Evolutionary conservation across 2,888 invertebrate species (phyloP).

Genomic region (Eupithecia tripunctaria): DNA sequence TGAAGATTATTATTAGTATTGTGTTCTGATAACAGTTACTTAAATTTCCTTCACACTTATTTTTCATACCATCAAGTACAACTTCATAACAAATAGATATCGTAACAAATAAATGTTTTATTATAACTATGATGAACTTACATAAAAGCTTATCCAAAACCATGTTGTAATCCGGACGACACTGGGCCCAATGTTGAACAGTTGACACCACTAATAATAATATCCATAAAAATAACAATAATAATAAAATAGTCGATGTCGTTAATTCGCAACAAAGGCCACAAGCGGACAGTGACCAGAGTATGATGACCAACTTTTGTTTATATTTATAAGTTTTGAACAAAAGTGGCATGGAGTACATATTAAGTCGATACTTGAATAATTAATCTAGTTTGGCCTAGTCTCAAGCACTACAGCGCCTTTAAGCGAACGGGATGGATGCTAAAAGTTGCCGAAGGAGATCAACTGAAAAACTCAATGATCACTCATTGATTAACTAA

Average conservation of each 20-base stretch:
- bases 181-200: constrained; percentile 9
- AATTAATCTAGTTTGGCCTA: background rate
- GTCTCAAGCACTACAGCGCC: constrained; percentile 1
- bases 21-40: too few relatives aligned
- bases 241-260: constrained; percentile 22
- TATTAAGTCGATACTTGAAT: background rate
- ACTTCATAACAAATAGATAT: background rate
- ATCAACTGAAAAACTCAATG: background rate
- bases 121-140: constrained; percentile 11
- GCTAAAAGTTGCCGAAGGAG: background rate
- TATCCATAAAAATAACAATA: constrained; percentile 30
- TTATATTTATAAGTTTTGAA: constrained; percentile 26
- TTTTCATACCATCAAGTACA: too few relatives aligned
- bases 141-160: constrained; percentile 26
- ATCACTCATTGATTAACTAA: too few relatives aligned
- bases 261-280: constrained; percentile 20
- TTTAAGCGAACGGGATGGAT: background rate
- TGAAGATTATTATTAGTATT: too few relatives aligned
- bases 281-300: constrained; percentile 20
- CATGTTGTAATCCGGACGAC: constrained; percentile 32
- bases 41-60: too few relatives aligned
- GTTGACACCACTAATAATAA: constrained; percentile 16
- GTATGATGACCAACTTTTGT: constrained; percentile 33
- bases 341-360: constrained; percentile 19
- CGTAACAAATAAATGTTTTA: background rate